A percentile compares a stretch with the other conserved stretches of the same genome.
These are phyloP conservation scores for Psococerastis gibbosa DNA, from an alignment of 2,888 invertebrate species.

Conservation along the genomic window DNA sequence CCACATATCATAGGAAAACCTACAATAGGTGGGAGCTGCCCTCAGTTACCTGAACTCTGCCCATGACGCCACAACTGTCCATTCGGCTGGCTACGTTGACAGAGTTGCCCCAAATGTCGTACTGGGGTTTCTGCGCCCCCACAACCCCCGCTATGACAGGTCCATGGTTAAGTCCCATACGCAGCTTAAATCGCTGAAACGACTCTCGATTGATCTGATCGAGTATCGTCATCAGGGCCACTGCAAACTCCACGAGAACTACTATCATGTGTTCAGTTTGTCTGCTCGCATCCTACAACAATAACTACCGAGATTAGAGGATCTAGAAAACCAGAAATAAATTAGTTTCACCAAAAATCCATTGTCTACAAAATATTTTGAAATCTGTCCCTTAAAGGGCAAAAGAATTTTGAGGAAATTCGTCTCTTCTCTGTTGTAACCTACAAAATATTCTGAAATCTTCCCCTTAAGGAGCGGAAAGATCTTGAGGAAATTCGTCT, in stretches of 20 bases:
- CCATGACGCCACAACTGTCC: constrained; percentile 90
- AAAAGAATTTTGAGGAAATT: too few species aligned
- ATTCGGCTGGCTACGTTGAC: constrained; percentile 94
- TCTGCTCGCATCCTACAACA: constrained; percentile 48
- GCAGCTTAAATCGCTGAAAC: constrained; percentile 85
- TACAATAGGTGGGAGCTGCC: too few species aligned
- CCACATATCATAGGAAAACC: neutral
- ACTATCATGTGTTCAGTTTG: constrained; percentile 75
- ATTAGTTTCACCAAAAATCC: too few species aligned
- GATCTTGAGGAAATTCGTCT: too few species aligned
- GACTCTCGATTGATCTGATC: constrained; percentile 93
- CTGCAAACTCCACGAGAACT: constrained; percentile 83
- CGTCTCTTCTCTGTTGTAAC: too few species aligned
- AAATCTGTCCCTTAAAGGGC: too few species aligned
- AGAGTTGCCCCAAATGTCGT: constrained; percentile 98
- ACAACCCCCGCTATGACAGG: constrained; percentile 93
- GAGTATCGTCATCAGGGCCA: constrained; percentile 76
- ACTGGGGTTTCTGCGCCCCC: constrained; percentile 93
- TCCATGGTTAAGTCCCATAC: constrained; percentile 80
- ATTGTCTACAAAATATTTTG: too few species aligned
- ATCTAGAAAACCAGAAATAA: too few species aligned
- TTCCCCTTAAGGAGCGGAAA: too few species aligned
- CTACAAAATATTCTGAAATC: too few species aligned
- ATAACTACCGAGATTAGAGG: too few species aligned
- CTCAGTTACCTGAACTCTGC: constrained; percentile 53